Evolutionary conservation across 1,140 invertebrate species (phyloP), one percentile per base, ranked within the genome.

Genomic region (Drosophila micromelanica): DNA sequence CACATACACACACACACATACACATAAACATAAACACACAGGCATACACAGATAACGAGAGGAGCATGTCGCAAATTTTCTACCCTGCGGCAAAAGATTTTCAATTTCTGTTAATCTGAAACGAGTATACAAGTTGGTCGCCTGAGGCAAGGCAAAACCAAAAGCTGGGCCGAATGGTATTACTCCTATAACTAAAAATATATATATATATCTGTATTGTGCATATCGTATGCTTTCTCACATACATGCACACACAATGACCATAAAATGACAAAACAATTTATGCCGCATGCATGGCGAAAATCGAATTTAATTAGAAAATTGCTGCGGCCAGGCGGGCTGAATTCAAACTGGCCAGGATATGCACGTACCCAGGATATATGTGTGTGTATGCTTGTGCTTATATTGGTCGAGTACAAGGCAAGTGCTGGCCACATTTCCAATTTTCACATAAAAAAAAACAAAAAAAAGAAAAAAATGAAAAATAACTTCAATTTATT

Each of bases 241-340:
- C 38, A 38, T 6, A 32, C 43, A 71, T 27, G 32, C 7, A 37
- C 42, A 62, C 37, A 76, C 61, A 71, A 62, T 72, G 61, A 67
- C 76, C 64, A 62, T 76, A 76, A 86, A 86, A 89, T 89, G 84
- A 85, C 84, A 84, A 89, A 86, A 89, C 84, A 89, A 90, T 89
- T 89, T 90, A 89, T 89, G 84, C 84, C 76, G 76, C 85, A 89
- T 89, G 84, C 80, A 89, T 89, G 85, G 85, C 85, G 80, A 89
- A 84, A 89, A 90, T 89, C 85, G 84, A 89, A 89, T 89, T 89
- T 89, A 89, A 89, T 89, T 89, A 89, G 84, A 89, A 89, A 89
- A 89, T 89, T 89, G 80, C 82, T 89, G 85, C 76, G 84, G 84
- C 73, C 75, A 73, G 62, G 30, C 51, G 38, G 46, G 49, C 46